phyloP scores from a whole-genome alignment of 2,797 vertebrate species.

The Calcarius lapponicus region DNA sequence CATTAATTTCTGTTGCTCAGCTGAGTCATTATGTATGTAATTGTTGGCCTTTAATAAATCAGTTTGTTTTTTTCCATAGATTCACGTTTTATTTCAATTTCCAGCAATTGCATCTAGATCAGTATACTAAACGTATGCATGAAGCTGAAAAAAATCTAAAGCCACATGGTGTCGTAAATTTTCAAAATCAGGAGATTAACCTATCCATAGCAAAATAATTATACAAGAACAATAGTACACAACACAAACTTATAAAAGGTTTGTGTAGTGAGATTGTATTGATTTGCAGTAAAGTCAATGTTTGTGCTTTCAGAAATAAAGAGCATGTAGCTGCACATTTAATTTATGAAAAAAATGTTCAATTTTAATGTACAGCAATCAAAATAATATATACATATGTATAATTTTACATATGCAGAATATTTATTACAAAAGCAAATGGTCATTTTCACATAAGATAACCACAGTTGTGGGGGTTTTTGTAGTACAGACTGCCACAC shows the following conservation, averaged over 20 bases:
- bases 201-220: background rate
- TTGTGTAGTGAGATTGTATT: background rate
- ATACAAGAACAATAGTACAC: background rate
- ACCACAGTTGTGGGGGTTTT: accelerated
- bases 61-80: background rate
- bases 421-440: background rate
- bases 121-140: background rate
- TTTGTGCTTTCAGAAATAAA: background rate
- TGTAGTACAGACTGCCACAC: background rate
- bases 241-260: background rate
- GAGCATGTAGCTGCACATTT: background rate
- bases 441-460: background rate
- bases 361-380: background rate
- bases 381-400: background rate
- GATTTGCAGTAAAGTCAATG: background rate
- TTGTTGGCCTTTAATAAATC: background rate
- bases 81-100: background rate
- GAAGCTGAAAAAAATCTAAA: background rate
- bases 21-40: background rate
- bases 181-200: background rate
- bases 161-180: background rate
- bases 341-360: background rate
- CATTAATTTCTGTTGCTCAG: background rate
- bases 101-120: background rate
- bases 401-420: background rate